phyloP scores from a whole-genome alignment of 2,113 vertebrate species.

The Montifringilla adamsi region DNA sequence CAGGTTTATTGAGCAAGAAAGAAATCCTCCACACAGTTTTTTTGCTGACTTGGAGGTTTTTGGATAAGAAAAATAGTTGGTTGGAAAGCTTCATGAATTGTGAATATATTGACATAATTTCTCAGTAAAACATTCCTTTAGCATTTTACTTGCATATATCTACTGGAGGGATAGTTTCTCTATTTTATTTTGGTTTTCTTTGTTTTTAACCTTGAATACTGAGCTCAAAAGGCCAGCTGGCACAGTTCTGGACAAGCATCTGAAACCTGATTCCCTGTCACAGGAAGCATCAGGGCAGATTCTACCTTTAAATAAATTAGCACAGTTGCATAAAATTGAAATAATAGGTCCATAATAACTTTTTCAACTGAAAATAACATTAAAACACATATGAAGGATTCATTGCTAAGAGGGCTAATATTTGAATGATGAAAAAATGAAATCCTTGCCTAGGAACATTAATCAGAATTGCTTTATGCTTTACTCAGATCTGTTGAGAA shows the following conservation, averaged over 20 bases:
- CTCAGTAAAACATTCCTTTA: background rate
- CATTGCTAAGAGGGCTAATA: background rate
- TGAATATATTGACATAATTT: background rate
- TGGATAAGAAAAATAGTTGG: background rate
- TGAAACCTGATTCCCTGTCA: background rate
- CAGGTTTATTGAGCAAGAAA: background rate
- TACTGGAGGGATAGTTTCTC: rapidly evolving
- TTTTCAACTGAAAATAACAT: background rate
- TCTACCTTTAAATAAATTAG: background rate
- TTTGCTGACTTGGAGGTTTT: background rate
- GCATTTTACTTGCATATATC: background rate
- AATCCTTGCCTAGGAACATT: background rate
- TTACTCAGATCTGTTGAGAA: background rate
- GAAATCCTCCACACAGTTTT: rapidly evolving
- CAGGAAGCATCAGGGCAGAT: background rate
- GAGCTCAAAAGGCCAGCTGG: background rate
- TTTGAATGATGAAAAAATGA: background rate
- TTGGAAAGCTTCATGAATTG: background rate
- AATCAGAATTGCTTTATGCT: background rate
- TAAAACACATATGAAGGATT: background rate
- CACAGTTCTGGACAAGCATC: rapidly evolving
- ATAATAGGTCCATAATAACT: background rate
- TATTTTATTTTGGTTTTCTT: background rate
- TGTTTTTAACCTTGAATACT: background rate
- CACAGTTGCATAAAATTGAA: background rate